A percentile compares a stretch with the other conserved stretches of the same genome.
Evolutionary conservation across 2,888 invertebrate genomes (phyloP).

Genomic region (Cerastis leucographa): DNA sequence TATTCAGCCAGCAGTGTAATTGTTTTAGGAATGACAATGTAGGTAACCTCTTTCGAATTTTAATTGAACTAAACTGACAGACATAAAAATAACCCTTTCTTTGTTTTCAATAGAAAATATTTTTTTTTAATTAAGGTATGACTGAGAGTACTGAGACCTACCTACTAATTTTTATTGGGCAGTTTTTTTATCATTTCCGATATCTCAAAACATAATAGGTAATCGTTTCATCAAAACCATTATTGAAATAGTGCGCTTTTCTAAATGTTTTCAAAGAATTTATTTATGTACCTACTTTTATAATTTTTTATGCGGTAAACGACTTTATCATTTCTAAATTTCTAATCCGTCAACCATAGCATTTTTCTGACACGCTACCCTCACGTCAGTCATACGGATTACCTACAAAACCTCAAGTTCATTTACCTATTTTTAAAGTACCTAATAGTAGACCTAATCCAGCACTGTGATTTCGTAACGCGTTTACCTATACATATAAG

Average conservation of each 20-base stretch:
- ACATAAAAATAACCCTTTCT: neutral
- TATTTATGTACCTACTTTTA: neutral
- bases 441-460: neutral
- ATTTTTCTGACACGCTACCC: slow-evolving; percentile 15
- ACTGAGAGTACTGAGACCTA: too few species aligned
- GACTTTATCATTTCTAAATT: slow-evolving; percentile 12
- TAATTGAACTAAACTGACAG: neutral
- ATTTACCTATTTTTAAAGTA: too few species aligned
- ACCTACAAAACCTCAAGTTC: too few species aligned
- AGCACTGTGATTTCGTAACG: neutral
- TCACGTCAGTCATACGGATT: slow-evolving; percentile 20
- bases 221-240: too few species aligned
- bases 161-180: too few species aligned
- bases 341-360: neutral
- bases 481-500: neutral
- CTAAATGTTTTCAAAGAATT: neutral
- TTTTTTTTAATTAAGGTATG: too few species aligned
- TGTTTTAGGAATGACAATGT: neutral
- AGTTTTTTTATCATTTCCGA: neutral
- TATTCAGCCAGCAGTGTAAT: slow-evolving; percentile 23
- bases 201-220: too few species aligned
- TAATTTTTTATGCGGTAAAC: neutral
- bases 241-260: neutral
- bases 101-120: too few species aligned
- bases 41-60: slow-evolving; percentile 6